phyloP scores from a whole-genome alignment of 2,888 invertebrate species.

The Phymatocera aterrima region DNA sequence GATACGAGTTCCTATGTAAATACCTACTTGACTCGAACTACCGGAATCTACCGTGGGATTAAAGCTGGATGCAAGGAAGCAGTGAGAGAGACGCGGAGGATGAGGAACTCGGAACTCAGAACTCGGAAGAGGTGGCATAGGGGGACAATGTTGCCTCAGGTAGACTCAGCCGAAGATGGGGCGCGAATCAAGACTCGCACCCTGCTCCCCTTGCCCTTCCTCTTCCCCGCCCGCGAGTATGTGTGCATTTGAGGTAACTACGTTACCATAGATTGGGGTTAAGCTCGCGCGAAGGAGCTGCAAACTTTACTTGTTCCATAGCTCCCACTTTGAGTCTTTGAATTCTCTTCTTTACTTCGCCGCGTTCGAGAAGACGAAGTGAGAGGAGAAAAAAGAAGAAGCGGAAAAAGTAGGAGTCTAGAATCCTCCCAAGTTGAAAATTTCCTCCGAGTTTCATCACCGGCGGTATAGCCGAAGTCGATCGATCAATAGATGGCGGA shows the following conservation, averaged over 20 bases:
- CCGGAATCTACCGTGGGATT: constrained; percentile 21
- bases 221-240: constrained; percentile 7
- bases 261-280: constrained; percentile 45
- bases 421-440: constrained; percentile 24
- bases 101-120: background rate
- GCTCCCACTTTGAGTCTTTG: background rate
- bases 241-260: constrained; percentile 43
- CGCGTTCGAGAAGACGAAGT: background rate
- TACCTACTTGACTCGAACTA: constrained; percentile 45
- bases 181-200: constrained; percentile 35
- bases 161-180: constrained; percentile 12
- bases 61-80: constrained; percentile 16
- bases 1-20: constrained; percentile 49
- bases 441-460: background rate
- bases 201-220: background rate
- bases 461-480: background rate
- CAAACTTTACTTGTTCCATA: constrained; percentile 41
- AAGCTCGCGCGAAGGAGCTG: constrained; percentile 37
- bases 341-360: background rate
- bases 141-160: constrained; percentile 22
- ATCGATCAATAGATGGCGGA: constrained; percentile 21
- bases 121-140: too few species aligned
- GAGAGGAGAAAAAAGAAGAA: background rate
- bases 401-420: background rate
- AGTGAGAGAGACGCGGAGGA: background rate